These are phyloP conservation scores for Scaptodrosophila latifasciaeformis DNA, from an alignment of 2,888 invertebrate genomes.

Conservation along the genomic window DNA sequence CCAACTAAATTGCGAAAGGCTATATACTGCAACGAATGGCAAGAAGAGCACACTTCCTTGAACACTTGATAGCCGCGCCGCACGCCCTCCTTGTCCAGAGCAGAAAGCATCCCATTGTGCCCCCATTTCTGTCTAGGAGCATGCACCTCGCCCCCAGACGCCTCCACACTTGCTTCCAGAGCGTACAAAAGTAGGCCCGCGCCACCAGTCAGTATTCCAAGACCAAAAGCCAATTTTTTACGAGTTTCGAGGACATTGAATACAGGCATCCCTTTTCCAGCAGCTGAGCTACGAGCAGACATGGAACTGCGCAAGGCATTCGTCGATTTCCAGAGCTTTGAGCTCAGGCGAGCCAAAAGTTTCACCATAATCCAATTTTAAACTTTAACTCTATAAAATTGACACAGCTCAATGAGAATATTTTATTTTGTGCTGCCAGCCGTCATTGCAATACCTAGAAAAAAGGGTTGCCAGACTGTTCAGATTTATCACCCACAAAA, in stretches of 20 bases:
- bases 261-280: no score
- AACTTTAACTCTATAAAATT: background rate
- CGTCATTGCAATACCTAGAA: no score
- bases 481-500: no score
- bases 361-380: conserved; percentile 28
- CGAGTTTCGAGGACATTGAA: background rate
- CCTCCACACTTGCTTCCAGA: conserved; percentile 89
- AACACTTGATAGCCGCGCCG: conserved; percentile 96
- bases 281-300: conserved; percentile 4
- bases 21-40: conserved; percentile 94
- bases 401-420: background rate
- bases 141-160: conserved; percentile 87
- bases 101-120: conserved; percentile 84
- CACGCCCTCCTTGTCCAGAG: conserved; percentile 91
- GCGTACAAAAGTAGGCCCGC: conserved; percentile 88
- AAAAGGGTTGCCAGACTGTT: no score
- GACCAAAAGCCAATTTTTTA: conserved; percentile 80
- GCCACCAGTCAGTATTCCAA: conserved; percentile 88
- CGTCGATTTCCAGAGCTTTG: conserved; percentile 26
- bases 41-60: conserved; percentile 99
- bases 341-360: conserved; percentile 26
- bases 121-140: conserved; percentile 89
- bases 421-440: background rate
- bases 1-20: conserved; percentile 94
- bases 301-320: conserved; percentile 2